A percentile compares a stretch with the other conserved stretches of the same genome.
Conservation (phyloP, 2,888 invertebrate genomes). For the Apotomis capreana region DNA sequence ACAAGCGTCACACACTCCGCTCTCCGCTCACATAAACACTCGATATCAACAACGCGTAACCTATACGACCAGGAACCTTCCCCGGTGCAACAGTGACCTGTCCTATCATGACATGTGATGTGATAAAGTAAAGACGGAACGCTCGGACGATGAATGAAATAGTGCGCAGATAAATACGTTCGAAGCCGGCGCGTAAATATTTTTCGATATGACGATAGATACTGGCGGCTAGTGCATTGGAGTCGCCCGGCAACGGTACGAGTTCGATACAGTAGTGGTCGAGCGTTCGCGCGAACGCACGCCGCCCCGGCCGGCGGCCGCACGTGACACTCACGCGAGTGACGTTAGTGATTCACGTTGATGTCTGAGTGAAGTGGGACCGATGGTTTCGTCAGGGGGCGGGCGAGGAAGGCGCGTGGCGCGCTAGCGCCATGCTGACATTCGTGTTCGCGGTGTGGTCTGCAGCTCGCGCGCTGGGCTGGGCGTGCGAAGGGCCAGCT, state of each 20-base stretch:
- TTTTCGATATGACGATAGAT: constrained; percentile 71
- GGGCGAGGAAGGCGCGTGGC: constrained; percentile 65
- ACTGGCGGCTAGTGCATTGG: constrained; percentile 57
- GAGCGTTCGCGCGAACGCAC: constrained; percentile 70
- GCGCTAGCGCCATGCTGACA: constrained; percentile 83
- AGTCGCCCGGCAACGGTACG: constrained; percentile 60
- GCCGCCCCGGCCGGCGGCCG: constrained; percentile 49
- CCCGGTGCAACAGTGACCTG: constrained; percentile 44
- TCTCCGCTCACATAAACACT: constrained; percentile 61
- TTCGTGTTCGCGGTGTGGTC: constrained; percentile 86
- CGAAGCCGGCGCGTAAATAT: constrained; percentile 51
- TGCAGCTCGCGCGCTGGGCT: constrained; percentile 84
- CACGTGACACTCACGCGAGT: constrained; percentile 60
- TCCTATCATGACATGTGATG: constrained; percentile 21
- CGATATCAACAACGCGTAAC: constrained; percentile 62
- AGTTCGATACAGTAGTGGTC: constrained; percentile 69
- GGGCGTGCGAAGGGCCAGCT: constrained; percentile 64
- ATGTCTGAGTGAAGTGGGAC: constrained; percentile 59
- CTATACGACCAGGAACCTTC: constrained; percentile 49
- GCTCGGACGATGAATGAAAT: constrained; percentile 20
- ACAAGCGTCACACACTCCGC: constrained; percentile 71
- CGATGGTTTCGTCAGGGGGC: constrained; percentile 65
- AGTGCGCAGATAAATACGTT: constrained; percentile 20
- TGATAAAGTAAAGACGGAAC: constrained; percentile 11
- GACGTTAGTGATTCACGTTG: constrained; percentile 50